These are phyloP conservation scores for Lordiphosa fenestrarum DNA, from an alignment of 2,888 invertebrate genomes.

Conservation along the genomic window DNA sequence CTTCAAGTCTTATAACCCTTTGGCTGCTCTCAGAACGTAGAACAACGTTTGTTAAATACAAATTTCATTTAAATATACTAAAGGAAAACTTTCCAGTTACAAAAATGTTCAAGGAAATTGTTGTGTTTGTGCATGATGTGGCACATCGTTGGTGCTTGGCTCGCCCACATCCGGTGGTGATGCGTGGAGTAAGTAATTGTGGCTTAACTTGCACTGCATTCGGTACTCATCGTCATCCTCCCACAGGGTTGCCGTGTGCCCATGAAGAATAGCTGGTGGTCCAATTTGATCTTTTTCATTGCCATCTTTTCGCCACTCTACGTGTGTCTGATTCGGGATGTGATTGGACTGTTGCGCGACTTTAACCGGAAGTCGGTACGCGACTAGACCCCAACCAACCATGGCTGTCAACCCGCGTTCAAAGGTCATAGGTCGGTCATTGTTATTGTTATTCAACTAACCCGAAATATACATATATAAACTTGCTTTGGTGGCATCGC, in stretches of 20 bases:
- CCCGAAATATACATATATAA: slow-evolving; percentile 1
- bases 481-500: slow-evolving; percentile 7
- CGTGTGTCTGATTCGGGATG: slow-evolving; percentile 59
- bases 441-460: slow-evolving; percentile 4
- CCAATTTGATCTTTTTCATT: slow-evolving; percentile 64
- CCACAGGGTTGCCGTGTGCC: slow-evolving; percentile 42
- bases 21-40: slow-evolving; percentile 19
- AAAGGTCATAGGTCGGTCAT: slow-evolving; percentile 16
- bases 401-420: background rate
- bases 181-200: slow-evolving; percentile 40
- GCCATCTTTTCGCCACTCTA: slow-evolving; percentile 68
- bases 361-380: slow-evolving; percentile 38
- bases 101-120: slow-evolving; percentile 57
- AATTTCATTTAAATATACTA: slow-evolving; percentile 9
- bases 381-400: background rate
- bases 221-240: background rate
- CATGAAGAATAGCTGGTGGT: slow-evolving; percentile 32
- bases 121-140: slow-evolving; percentile 38
- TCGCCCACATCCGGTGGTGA: slow-evolving; percentile 21
- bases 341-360: slow-evolving; percentile 44
- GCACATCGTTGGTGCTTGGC: slow-evolving; percentile 43
- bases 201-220: background rate
- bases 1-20: slow-evolving; percentile 17
- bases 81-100: background rate
- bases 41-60: slow-evolving; percentile 10